Percentiles rank a stretch among this genome's conserved stretches.
Evolutionary conservation across 2,113 vertebrate species (phyloP).

Genomic region (Ceyx cyanopectus): DNA sequence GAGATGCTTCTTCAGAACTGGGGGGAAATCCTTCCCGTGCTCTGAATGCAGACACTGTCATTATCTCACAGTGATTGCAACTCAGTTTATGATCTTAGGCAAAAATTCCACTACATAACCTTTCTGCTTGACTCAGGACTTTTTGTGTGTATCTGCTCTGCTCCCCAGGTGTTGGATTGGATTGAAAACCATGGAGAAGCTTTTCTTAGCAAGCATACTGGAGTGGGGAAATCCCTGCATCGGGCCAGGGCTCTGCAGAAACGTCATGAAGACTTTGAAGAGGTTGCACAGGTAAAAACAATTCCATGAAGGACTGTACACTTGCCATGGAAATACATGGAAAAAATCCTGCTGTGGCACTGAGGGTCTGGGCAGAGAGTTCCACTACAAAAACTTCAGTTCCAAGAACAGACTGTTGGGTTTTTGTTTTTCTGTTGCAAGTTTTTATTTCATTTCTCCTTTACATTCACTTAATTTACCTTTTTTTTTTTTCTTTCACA

Average conservation of each 20-base stretch:
- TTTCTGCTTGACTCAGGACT: not conserved
- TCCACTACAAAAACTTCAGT: not conserved
- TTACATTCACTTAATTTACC: not conserved
- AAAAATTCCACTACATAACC: not conserved
- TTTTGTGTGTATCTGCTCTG: not conserved
- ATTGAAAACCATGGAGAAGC: slow-evolving; percentile 98
- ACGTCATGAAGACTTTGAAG: slow-evolving; percentile 97
- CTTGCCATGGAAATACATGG: not conserved
- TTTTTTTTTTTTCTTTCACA: no score
- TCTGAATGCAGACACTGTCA: not conserved
- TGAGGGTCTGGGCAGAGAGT: not conserved
- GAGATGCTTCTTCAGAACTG: not conserved
- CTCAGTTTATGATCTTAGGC: not conserved
- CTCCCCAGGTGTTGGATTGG: slow-evolving; percentile 93
- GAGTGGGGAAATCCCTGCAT: slow-evolving; percentile 96
- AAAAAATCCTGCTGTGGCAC: not conserved
- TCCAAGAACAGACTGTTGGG: not conserved
- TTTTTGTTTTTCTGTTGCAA: not conserved
- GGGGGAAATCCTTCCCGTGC: not conserved
- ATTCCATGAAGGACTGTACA: not conserved
- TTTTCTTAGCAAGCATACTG: slow-evolving; percentile 97
- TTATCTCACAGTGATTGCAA: not conserved
- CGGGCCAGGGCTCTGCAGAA: slow-evolving; percentile 96
- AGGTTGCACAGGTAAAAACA: slow-evolving; percentile 92
- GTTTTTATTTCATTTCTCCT: not conserved